Base-by-base conservation (phyloP, 2,888 invertebrate species). In the Thelaira solivaga region DNA sequence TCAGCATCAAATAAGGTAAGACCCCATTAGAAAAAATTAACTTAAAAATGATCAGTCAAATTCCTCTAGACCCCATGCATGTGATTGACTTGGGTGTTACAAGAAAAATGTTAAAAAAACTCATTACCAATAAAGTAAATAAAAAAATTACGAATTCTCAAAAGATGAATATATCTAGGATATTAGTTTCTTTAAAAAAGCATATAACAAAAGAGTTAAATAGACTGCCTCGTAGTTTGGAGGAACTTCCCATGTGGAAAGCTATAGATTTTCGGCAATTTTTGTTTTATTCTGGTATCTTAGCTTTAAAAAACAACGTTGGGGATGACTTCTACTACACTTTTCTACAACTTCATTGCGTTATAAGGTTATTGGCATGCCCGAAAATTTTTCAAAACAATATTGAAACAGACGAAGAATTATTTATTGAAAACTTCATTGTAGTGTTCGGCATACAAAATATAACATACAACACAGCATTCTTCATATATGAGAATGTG, bases 31-130 rank as follows among this genome's bases (percentile, higher is more conserved):
- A 77, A 65, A 68, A 67, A 72, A 36, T 73, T 29, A 39, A 49
- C 57, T 62, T 83, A 41, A 80, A 75, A 8, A 81, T 84, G 81
- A 76, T 83, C 16, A 68, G 79, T n/a, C 76, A 73, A 51, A 80
- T 83, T 53, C 78, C 83, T 8, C 69, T 81, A 11, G 83, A 83
- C 64, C 77, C 82, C n/a, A 83, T 83, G 83, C 83, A 84, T 59
- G 47, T 80, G 6, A 74, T 81, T 59, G 83, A 83, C 74, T 64
- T 80, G 24, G 81, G 80, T 22, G 75, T 81, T 11, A 77, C 55
- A 20, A 69, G 57, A 39, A 80, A 76, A 47, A 65, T 78, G 34
- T 64, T 75, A 29, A 36, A 34, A 11, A 62, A 53, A 62, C 43
- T 79, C 55, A 8, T 49, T 2, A 6, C 26, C 13, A 49, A 26